phyloP scores from a whole-genome alignment of 2,888 invertebrate genomes.

The Actias luna region DNA sequence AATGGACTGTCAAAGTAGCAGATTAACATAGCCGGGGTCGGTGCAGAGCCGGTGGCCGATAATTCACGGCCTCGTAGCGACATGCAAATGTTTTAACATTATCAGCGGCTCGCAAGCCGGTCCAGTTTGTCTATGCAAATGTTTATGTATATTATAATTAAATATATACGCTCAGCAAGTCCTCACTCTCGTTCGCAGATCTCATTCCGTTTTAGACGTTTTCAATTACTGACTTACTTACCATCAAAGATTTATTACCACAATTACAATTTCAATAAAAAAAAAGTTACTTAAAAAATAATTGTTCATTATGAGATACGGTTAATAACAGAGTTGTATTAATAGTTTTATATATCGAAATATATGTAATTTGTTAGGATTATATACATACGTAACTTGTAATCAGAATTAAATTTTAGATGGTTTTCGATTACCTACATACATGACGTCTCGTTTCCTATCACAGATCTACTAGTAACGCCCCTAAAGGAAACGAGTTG shows the following conservation, averaged over 20 bases:
- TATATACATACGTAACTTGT: no score
- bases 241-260: background rate
- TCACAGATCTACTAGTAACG: background rate
- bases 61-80: slow-evolving; percentile 44
- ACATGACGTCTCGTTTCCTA: background rate
- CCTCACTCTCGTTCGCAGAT: background rate
- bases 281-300: no score
- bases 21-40: slow-evolving; percentile 21
- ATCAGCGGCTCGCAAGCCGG: slow-evolving; percentile 61
- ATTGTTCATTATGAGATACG: no score
- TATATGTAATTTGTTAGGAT: no score
- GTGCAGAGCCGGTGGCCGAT: slow-evolving; percentile 40
- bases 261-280: background rate
- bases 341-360: no score
- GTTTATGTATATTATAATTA: slow-evolving; percentile 73
- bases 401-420: no score
- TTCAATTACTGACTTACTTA: background rate
- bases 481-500: background rate
- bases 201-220: background rate
- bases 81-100: slow-evolving; percentile 44
- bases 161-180: slow-evolving; percentile 58
- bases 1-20: slow-evolving; percentile 29
- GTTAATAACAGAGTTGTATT: no score
- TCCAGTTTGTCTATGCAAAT: slow-evolving; percentile 67
- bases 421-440: background rate